Evolutionary conservation across 2,113 vertebrate species (phyloP), one percentile per base, ranked within the genome.

Genomic region (Bolborhynchus lineola): DNA sequence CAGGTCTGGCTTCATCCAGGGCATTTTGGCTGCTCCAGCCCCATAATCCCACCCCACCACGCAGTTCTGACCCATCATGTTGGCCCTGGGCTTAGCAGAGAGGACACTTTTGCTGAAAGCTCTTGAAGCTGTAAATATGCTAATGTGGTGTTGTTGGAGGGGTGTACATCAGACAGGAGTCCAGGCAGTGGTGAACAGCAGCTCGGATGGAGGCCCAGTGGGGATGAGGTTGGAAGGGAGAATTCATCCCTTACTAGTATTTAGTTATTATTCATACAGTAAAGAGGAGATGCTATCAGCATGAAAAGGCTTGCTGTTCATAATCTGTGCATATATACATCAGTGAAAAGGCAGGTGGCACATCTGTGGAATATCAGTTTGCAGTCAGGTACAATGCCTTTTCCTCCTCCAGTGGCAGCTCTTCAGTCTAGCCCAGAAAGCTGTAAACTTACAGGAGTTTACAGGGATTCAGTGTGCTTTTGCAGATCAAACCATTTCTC

Each of bases 61-160:
- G 0, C 20, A 35, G 29, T 28, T 52, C 69, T 76, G 75, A 8
- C 16, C 42, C 33, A 9, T 68, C 5, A 0, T 10, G 15, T 49
- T 62, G 35, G 23, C 14, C 11, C 13, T 21, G 35, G 35, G 28
- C 37, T 85, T n/a, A 55, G 47, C 6, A 53, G 67, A 42, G 77
- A 60, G 39, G 21, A 16, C 31, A 14, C 41, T 1, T 50, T 5
- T 59, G 31, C 29, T 74, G 44, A 35, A 41, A 65, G 49, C 49
- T 64, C 47, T 79, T 7, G 67, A 49, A 57, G 60, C 10, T 50
- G 24, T 62, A 39, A 18, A 9, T 79, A 20, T 33, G 67, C 25
- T 39, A 1, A 0, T 16, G 8, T 11, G 53, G 23, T 39, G 17
- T 41, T 55, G 6, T 15, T 35, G 64, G 31, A 60, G 10, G 21